Conservation (phyloP, 2,797 vertebrate species). For the Poecilia velifera region DNA sequence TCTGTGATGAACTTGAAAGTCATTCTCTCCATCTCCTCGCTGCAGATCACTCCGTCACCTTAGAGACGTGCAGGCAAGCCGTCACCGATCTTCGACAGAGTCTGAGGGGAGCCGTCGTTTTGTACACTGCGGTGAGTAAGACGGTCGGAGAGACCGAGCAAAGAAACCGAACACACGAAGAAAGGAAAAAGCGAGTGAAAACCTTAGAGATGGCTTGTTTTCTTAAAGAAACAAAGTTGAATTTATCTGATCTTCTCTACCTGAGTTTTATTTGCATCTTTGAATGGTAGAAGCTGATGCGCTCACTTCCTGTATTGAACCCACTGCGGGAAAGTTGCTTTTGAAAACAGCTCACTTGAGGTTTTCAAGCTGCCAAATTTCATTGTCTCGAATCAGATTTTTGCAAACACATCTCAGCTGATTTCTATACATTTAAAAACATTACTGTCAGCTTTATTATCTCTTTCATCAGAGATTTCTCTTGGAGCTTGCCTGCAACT, state of each 20-base stretch:
- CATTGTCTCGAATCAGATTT: background rate
- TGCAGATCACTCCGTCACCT: slow-evolving; percentile 79
- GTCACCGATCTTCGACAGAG: slow-evolving; percentile 86
- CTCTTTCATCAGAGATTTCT: background rate
- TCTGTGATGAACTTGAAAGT: slow-evolving; percentile 31
- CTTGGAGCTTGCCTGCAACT: background rate
- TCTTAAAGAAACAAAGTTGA: background rate
- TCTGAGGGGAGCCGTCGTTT: slow-evolving; percentile 82
- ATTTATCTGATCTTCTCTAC: background rate
- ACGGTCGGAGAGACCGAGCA: background rate
- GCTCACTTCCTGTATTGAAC: background rate
- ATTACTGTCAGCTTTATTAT: background rate
- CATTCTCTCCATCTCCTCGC: slow-evolving; percentile 22
- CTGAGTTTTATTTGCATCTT: background rate
- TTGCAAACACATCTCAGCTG: background rate
- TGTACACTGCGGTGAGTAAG: slow-evolving; percentile 87
- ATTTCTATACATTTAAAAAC: background rate
- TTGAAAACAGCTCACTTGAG: background rate
- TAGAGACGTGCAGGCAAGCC: slow-evolving; percentile 88
- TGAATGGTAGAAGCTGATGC: background rate
- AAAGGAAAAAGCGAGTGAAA: background rate
- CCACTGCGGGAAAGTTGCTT: too few relatives aligned
- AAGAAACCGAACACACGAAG: too few relatives aligned
- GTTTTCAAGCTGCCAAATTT: background rate
- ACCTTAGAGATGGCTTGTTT: background rate